Evolutionary conservation across 2,888 invertebrate species (phyloP).

Genomic region (Trypoxylon attenuatum): DNA sequence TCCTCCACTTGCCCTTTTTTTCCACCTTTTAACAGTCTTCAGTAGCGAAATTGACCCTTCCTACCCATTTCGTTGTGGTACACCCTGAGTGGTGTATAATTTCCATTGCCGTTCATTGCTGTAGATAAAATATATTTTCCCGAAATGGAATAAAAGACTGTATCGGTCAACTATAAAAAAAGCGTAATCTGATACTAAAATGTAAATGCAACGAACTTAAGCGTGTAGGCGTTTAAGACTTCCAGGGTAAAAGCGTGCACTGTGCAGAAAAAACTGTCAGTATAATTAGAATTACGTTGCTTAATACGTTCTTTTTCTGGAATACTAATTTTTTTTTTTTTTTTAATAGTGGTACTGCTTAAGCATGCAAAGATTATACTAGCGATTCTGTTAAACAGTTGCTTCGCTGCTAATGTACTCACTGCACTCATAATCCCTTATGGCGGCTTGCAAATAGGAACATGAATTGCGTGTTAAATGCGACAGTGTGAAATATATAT

Average conservation of each 20-base stretch:
- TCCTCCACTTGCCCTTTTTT: slow-evolving; percentile 4
- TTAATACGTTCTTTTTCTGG: neutral
- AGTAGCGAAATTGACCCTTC: slow-evolving; percentile 89
- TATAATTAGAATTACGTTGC: neutral
- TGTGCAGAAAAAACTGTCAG: neutral
- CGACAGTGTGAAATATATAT: neutral
- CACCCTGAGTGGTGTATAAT: slow-evolving; percentile 86
- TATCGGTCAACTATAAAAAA: neutral
- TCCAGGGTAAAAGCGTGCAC: neutral
- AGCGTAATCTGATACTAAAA: too few species aligned
- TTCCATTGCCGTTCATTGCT: slow-evolving; percentile 83
- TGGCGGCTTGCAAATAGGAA: slow-evolving; percentile 56
- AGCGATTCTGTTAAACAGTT: slow-evolving; percentile 5
- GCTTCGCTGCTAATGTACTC: slow-evolving; percentile 41
- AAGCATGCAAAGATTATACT: neutral
- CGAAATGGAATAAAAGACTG: slow-evolving; percentile 9
- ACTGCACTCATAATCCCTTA: slow-evolving; percentile 63
- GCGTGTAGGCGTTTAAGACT: neutral
- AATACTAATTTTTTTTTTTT: too few species aligned
- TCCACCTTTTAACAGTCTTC: slow-evolving; percentile 58
- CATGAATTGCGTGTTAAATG: neutral
- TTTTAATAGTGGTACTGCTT: neutral
- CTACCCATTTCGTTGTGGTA: slow-evolving; percentile 88
- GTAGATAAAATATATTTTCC: slow-evolving; percentile 61
- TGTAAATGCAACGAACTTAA: too few species aligned